Percentiles rank a stretch among this genome's conserved stretches.
Evolutionary conservation across 2,888 invertebrate genomes (phyloP).

Genomic region (Andrena fulva): DNA sequence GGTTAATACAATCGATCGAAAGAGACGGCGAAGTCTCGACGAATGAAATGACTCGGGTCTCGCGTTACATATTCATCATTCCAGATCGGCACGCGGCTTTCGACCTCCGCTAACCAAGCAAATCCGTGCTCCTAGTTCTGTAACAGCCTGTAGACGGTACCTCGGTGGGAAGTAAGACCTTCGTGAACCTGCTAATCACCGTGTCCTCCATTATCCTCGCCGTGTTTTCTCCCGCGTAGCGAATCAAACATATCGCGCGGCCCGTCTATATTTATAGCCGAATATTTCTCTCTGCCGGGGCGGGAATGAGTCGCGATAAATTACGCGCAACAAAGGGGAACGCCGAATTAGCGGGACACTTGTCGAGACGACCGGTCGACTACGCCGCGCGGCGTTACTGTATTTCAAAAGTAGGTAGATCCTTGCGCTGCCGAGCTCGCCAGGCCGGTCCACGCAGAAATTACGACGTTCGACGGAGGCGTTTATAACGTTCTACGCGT

Average conservation of each 20-base stretch:
- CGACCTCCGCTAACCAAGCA: too few relatives aligned
- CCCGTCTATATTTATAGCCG: slow-evolving; percentile 37
- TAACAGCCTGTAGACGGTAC: too few relatives aligned
- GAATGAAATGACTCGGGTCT: neutral
- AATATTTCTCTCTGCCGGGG: slow-evolving; percentile 19
- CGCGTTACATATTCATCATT: too few relatives aligned
- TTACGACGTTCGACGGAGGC: slow-evolving; percentile 57
- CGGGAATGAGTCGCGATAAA: slow-evolving; percentile 30
- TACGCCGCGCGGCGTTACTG: neutral
- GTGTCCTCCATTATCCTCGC: neutral
- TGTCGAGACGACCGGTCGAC: neutral
- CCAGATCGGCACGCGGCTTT: too few relatives aligned
- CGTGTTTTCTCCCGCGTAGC: neutral
- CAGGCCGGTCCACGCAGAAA: slow-evolving; percentile 35
- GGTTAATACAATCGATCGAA: too few relatives aligned
- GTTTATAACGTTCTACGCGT: slow-evolving; percentile 43
- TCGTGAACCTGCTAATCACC: slow-evolving; percentile 35
- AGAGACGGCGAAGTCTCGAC: too few relatives aligned
- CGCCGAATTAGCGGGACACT: slow-evolving; percentile 35
- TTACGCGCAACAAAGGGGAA: slow-evolving; percentile 28
- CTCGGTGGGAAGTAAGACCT: slow-evolving; percentile 22
- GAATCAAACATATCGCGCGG: slow-evolving; percentile 38
- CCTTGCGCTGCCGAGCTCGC: slow-evolving; percentile 22
- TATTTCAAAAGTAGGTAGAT: slow-evolving; percentile 31
- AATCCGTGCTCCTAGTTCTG: too few relatives aligned